Base-by-base conservation (phyloP, 2,797 vertebrate species). In the Propithecus perrieri region DNA sequence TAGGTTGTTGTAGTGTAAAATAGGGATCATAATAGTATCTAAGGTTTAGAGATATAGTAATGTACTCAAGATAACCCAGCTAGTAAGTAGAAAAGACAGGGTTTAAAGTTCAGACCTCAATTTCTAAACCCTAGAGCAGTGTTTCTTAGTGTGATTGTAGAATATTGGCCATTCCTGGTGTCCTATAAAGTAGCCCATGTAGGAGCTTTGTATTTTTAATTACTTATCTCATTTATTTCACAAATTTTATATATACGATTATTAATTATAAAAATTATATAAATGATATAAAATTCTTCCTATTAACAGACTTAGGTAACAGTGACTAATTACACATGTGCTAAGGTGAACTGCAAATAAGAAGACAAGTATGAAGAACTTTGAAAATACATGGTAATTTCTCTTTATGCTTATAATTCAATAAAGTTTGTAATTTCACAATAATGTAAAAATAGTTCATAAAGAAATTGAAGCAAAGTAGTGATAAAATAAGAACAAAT, bases 371-470 rank as follows among this genome's bases (percentile, higher is more conserved):
- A 84, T 59, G n/a, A 80, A 63, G 88, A 89, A 85, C 15, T 43
- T 76, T 63, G 35, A 93, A 95, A 91, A 92, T 83, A 89, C 95
- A 63, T 46, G 48, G 38, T 30, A 92, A 71, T 85, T 95, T 93
- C 22, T 96, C 13, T 78, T 85, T 46, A 61, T 57, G 48, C 17
- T n/a, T 89, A 35, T 2, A 87, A 59, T 71, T 90, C 4, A 85
- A 33, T 71, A 65, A 89, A 59, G 13, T 71, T 89, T 87, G 5
- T 30, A 76, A 17, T 91, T 95, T 26, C 30, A 72, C 10, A 65
- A n/a, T 76, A 72, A 43, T 84, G 14, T 4, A 65, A 61, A 79
- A 75, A 4, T 85, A 72, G 22, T 85, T 86, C 9, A 41, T 80
- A 61, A 91, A 87, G 61, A 86, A 84, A 92, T 30, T 2, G 13